Base-by-base conservation (phyloP, 2,888 invertebrate genomes). In the Leptinotarsa tumamoca region DNA sequence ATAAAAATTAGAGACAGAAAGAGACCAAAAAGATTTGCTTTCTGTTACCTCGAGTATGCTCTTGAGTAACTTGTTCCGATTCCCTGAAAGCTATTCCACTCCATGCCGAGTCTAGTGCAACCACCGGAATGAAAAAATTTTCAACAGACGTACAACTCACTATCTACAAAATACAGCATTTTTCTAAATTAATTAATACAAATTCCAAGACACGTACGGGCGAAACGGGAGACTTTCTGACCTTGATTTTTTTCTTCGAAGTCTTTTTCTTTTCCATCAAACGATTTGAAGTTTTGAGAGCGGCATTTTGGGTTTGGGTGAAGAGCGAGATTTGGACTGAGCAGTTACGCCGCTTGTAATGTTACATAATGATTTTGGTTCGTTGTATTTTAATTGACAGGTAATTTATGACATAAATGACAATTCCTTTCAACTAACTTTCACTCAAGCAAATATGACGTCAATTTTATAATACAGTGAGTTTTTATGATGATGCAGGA, bases 71-170 rank as follows among this genome's bases (percentile, higher is more conserved):
- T 67, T 67, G 63, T 66, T 72, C 68, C 10, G 72, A 71, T 17
- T 63, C 23, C 61, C 27, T 75, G 69, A 79, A 76, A 56, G 66
- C 52, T 67, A 79, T 75, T 72, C 79, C 79, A 63, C 68, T 79
- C 79, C 79, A 79, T 72, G 72, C 66, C 33, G 79, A 79, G 74
- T 79, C 79, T 67, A 75, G 75, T 50, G 79, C 74, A 14, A 73
- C 70, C 33, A 79, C 51, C 18, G 79, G 79, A 68, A 72, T 74
- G n/a, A 75, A 73, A 58, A 68, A 74, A 49, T 79, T 77, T 49
- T 52, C 67, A 27, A 50, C 23, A 50, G 68, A 63, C 15, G 63
- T 67, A 49, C 43, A 15, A 56, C 27, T 67, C 51, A 49, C 67
- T 50, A 67, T 51, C 66, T 68, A 58, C 23, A 66, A 61, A 51